Conservation (phyloP, 1,140 invertebrate species). For the Ips nitidus region DNA sequence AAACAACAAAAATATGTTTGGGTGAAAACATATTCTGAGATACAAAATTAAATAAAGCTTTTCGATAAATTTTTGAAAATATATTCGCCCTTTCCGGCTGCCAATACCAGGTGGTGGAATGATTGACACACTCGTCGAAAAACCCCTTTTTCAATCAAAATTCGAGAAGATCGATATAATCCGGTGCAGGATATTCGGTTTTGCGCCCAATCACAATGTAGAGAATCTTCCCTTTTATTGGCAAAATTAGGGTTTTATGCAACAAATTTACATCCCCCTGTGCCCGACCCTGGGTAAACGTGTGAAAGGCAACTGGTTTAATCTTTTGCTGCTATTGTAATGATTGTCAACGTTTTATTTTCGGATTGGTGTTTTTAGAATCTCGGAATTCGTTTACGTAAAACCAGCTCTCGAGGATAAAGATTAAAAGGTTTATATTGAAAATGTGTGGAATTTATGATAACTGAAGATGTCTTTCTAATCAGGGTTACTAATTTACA, state of each 20-base stretch:
- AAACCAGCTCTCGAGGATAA: too few relatives aligned
- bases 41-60: too few relatives aligned
- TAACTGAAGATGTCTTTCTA: too few relatives aligned
- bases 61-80: too few relatives aligned
- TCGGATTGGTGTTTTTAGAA: too few relatives aligned
- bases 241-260: slow-evolving; percentile 37
- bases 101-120: slow-evolving; percentile 31
- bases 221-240: slow-evolving; percentile 33
- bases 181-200: slow-evolving; percentile 35
- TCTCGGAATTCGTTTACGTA: too few relatives aligned
- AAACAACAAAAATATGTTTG: too few relatives aligned
- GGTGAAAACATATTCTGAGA: too few relatives aligned
- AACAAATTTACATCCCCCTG: slow-evolving; percentile 36
- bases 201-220: slow-evolving; percentile 31
- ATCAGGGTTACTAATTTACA: too few relatives aligned
- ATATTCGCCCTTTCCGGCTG: neutral
- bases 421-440: too few relatives aligned
- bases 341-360: too few relatives aligned
- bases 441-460: too few relatives aligned
- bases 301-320: slow-evolving; percentile 22
- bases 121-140: slow-evolving; percentile 34
- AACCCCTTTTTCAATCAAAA: slow-evolving; percentile 38
- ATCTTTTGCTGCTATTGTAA: neutral
- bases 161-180: slow-evolving; percentile 37
- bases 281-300: slow-evolving; percentile 11